phyloP scores from a whole-genome alignment of 2,797 vertebrate genomes.

The Coranthus polyacanthus region DNA sequence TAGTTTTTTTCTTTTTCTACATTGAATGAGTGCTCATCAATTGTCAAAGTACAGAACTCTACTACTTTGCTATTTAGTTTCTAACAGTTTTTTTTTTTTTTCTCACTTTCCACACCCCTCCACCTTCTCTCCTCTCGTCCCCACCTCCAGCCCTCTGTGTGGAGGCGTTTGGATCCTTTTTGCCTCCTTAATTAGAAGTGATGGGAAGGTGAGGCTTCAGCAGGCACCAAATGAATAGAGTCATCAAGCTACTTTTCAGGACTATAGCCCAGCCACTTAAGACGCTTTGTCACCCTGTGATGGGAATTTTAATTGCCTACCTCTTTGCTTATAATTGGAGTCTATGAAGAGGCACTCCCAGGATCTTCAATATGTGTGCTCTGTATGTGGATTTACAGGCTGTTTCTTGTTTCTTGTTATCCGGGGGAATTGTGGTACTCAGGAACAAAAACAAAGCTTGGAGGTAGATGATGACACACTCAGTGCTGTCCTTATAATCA shows the following conservation, averaged over 20 bases:
- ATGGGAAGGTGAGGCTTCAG: slow-evolving; percentile 82
- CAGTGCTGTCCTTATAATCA: slow-evolving; percentile 41
- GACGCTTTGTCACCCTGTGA: slow-evolving; percentile 77
- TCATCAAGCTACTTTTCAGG: slow-evolving; percentile 83
- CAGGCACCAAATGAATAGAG: slow-evolving; percentile 83
- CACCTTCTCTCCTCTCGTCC: slow-evolving; percentile 16
- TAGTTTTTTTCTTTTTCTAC: neutral
- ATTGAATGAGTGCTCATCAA: slow-evolving; percentile 13
- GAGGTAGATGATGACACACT: slow-evolving; percentile 31
- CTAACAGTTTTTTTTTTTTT: slow-evolving; percentile 10
- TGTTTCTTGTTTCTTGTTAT: slow-evolving; percentile 44
- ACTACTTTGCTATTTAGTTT: slow-evolving; percentile 47
- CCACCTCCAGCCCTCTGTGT: slow-evolving; percentile 48
- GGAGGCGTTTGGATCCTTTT: slow-evolving; percentile 67
- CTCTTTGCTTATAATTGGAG: slow-evolving; percentile 77
- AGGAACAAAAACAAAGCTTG: slow-evolving; percentile 48
- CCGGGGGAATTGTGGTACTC: slow-evolving; percentile 29
- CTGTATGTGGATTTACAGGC: slow-evolving; percentile 51
- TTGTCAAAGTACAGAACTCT: slow-evolving; percentile 24
- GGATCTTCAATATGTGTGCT: slow-evolving; percentile 61
- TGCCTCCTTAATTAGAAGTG: slow-evolving; percentile 81
- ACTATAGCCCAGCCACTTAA: slow-evolving; percentile 78
- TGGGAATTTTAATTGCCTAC: slow-evolving; percentile 84
- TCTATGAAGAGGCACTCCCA: slow-evolving; percentile 70
- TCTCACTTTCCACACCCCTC: slow-evolving; percentile 26